These are phyloP conservation scores for Sebastes trivittatus DNA, from an alignment of 2,797 vertebrate genomes.

Conservation along the genomic window DNA sequence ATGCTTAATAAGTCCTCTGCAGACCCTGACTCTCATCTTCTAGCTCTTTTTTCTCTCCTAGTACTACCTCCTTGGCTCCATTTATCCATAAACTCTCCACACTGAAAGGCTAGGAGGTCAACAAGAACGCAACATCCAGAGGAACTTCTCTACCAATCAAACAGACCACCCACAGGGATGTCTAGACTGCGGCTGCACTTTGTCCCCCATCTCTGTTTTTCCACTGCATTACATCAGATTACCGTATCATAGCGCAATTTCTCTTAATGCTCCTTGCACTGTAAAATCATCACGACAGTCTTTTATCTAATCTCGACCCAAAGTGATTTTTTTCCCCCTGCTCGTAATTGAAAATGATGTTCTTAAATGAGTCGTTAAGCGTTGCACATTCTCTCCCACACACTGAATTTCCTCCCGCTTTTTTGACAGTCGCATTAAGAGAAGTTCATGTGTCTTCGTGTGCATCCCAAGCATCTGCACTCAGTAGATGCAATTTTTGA, in stretches of 20 bases:
- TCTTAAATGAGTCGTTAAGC: conserved; percentile 49
- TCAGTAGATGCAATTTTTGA: conserved; percentile 17
- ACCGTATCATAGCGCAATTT: conserved; percentile 35
- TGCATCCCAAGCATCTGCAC: conserved; percentile 27
- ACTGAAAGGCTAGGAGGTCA: conserved; percentile 2
- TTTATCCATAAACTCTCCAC: neutral
- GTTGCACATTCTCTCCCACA: conserved; percentile 28
- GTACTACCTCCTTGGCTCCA: neutral
- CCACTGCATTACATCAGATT: conserved; percentile 52
- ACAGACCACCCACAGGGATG: conserved; percentile 26
- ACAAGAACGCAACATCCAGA: neutral
- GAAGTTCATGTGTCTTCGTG: conserved; percentile 31
- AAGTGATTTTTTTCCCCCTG: conserved; percentile 5
- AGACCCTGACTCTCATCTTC: conserved; percentile 4
- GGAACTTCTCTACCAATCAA: conserved; percentile 28
- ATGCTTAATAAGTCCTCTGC: conserved; percentile 18
- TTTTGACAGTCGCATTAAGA: conserved; percentile 37
- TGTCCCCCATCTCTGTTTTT: conserved; percentile 39
- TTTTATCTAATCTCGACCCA: conserved; percentile 46
- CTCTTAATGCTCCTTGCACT: conserved; percentile 37
- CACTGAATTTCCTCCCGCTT: conserved; percentile 8
- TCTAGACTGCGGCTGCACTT: conserved; percentile 44
- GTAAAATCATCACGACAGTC: conserved; percentile 42
- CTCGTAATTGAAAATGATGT: conserved; percentile 57
- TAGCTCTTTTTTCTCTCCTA: neutral